A percentile compares a stretch with the other conserved stretches of the same genome.
Evolutionary conservation across 1,140 invertebrate species (phyloP).

Genomic region (Saccostrea echinata): DNA sequence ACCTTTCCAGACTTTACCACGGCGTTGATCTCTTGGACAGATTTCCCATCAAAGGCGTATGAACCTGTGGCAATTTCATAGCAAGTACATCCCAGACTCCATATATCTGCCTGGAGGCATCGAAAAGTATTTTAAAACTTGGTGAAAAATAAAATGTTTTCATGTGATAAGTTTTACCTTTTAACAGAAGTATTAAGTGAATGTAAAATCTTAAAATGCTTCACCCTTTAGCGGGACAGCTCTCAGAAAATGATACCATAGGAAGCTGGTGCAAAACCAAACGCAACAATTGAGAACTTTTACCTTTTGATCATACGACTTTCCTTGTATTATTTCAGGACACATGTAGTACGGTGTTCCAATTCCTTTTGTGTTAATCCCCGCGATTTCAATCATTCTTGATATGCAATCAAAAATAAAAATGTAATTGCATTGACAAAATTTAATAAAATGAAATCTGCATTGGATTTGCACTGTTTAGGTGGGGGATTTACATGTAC

Average conservation of each 20-base stretch:
- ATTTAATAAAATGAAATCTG: too few species aligned
- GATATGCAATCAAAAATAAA: not conserved
- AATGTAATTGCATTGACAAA: too few species aligned
- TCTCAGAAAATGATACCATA: too few species aligned
- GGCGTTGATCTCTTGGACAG: slow-evolving; percentile 38
- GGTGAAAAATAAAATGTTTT: not conserved
- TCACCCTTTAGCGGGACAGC: too few species aligned
- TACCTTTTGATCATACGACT: slow-evolving; percentile 57
- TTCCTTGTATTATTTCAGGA: slow-evolving; percentile 52
- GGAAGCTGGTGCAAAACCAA: too few species aligned
- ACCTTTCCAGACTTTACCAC: slow-evolving; percentile 45
- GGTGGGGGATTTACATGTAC: too few species aligned
- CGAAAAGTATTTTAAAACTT: not conserved
- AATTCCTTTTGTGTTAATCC: slow-evolving; percentile 17
- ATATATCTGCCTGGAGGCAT: slow-evolving; percentile 62
- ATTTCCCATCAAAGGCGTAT: slow-evolving; percentile 57
- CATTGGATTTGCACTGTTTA: too few species aligned
- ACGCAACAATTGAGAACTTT: too few species aligned
- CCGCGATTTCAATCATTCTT: slow-evolving; percentile 26
- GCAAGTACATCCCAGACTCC: slow-evolving; percentile 66
- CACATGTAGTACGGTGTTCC: slow-evolving; percentile 64
- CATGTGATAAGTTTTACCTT: not conserved
- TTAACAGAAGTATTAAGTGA: not conserved
- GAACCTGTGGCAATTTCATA: slow-evolving; percentile 60
- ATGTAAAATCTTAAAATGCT: too few species aligned